A percentile compares a stretch with the other conserved stretches of the same genome.
phyloP scores from a whole-genome alignment of 2,797 vertebrate species.

The Discoglossus pictus region DNA sequence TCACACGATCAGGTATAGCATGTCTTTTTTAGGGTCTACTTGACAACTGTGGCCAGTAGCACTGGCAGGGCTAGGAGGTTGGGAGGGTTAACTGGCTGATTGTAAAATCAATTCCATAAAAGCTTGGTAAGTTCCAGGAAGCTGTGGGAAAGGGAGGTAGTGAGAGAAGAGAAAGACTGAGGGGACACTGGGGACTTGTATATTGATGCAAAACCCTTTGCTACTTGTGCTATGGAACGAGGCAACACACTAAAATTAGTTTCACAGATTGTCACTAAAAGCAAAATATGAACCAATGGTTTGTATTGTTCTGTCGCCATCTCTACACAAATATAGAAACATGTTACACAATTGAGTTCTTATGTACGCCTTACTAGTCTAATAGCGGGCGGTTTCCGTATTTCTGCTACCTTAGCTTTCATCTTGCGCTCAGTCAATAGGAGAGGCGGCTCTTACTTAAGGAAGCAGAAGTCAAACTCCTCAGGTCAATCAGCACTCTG shows the following conservation, averaged over 20 bases:
- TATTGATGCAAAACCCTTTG: constrained; percentile 88
- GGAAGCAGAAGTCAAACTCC: constrained; percentile 94
- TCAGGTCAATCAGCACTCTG: constrained; percentile 98
- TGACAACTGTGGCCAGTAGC: constrained; percentile 66
- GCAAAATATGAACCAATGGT: too few relatives aligned
- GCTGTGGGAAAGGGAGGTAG: constrained; percentile 71
- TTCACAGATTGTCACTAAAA: background rate
- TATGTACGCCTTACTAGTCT: too few relatives aligned
- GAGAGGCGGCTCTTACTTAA: constrained; percentile 87
- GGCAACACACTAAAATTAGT: constrained; percentile 75
- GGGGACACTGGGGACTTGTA: constrained; percentile 94
- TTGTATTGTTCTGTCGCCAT: too few relatives aligned
- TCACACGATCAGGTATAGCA: background rate
- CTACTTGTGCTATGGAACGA: constrained; percentile 77
- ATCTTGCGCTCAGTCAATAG: constrained; percentile 80
- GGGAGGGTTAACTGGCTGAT: constrained; percentile 95
- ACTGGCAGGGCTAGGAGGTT: constrained; percentile 68
- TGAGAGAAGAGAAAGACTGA: constrained; percentile 70
- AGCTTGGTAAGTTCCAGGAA: constrained; percentile 99
- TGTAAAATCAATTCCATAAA: constrained; percentile 99
- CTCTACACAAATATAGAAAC: too few relatives aligned
- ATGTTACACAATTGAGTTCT: too few relatives aligned
- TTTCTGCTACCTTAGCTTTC: constrained; percentile 45
- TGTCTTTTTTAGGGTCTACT: constrained; percentile 58
- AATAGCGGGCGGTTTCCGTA: background rate